phyloP scores from a whole-genome alignment of 2,888 invertebrate species.

The Agrilus cyanescens region DNA sequence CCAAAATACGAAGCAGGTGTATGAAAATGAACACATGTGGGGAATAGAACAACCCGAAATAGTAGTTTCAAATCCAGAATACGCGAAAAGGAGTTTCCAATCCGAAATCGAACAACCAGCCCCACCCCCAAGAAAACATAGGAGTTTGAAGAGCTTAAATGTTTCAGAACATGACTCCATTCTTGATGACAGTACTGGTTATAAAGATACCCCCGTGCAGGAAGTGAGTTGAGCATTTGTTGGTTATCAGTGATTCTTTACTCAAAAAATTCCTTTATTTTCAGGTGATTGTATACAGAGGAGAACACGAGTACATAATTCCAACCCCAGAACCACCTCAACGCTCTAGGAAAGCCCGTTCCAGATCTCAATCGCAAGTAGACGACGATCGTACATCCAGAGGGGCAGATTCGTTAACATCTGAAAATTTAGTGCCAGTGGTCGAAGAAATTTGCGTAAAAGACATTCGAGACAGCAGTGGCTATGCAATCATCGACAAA shows the following conservation, averaged over 20 bases:
- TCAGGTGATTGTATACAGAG: conserved; percentile 53
- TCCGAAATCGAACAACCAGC: conserved; percentile 21
- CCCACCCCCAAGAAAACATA: conserved; percentile 30
- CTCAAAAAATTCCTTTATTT: conserved; percentile 20
- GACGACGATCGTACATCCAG: conserved; percentile 40
- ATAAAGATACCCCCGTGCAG: conserved; percentile 5
- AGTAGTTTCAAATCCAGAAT: conserved; percentile 25
- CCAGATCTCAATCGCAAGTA: conserved; percentile 41
- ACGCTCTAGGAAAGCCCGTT: conserved; percentile 45
- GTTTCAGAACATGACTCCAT: conserved; percentile 31
- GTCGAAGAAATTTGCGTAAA: conserved; percentile 31
- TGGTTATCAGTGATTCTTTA: background rate
- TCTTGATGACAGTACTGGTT: background rate
- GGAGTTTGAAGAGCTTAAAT: conserved; percentile 32
- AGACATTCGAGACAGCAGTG: conserved; percentile 36
- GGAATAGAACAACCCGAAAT: conserved; percentile 44
- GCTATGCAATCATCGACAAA: conserved; percentile 71
- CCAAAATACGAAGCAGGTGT: conserved; percentile 17
- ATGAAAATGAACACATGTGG: conserved; percentile 38
- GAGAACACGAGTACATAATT: conserved; percentile 54
- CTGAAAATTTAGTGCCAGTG: conserved; percentile 33
- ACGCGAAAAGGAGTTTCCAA: conserved; percentile 17
- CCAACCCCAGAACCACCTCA: conserved; percentile 40
- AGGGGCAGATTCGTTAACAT: conserved; percentile 50
- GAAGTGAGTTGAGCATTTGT: conserved; percentile 14